These are phyloP conservation scores for Gulo gulo DNA, from an alignment of 2,113 vertebrate species.

Conservation along the genomic window DNA sequence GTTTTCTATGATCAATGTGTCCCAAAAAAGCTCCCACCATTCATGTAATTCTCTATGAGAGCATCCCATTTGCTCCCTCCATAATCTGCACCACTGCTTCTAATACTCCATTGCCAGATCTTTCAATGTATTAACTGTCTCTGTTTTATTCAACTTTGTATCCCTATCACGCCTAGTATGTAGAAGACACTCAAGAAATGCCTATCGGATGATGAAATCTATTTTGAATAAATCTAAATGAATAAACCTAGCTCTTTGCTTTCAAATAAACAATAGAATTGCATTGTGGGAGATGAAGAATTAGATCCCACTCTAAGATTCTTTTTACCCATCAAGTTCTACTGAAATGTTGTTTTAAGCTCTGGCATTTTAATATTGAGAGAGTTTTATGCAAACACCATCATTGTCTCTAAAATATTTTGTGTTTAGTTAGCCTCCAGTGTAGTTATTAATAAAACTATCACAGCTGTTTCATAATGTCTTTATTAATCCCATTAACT, in stretches of 20 bases:
- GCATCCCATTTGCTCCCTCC: not conserved
- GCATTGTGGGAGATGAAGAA: not conserved
- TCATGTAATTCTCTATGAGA: not conserved
- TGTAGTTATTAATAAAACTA: constrained; percentile 48
- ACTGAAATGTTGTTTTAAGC: not conserved
- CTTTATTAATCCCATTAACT: constrained; percentile 64
- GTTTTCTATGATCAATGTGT: not conserved
- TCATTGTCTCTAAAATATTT: not conserved
- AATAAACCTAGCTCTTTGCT: not conserved
- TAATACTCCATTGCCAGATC: not conserved
- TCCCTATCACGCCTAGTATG: not conserved
- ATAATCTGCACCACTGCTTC: not conserved
- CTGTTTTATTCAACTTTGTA: not conserved
- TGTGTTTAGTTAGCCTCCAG: not conserved
- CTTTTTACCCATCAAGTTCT: not conserved
- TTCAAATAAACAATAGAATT: not conserved
- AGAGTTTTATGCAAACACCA: not conserved
- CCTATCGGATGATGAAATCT: not conserved
- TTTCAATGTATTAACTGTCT: not conserved
- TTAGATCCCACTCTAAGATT: not conserved
- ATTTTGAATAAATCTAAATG: not conserved
- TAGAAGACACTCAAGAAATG: not conserved
- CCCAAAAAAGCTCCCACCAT: not conserved
- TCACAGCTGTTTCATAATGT: constrained; percentile 45
- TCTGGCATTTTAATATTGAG: not conserved